phyloP scores from a whole-genome alignment of 2,888 invertebrate species.

The Cosmorhoe ocellata region DNA sequence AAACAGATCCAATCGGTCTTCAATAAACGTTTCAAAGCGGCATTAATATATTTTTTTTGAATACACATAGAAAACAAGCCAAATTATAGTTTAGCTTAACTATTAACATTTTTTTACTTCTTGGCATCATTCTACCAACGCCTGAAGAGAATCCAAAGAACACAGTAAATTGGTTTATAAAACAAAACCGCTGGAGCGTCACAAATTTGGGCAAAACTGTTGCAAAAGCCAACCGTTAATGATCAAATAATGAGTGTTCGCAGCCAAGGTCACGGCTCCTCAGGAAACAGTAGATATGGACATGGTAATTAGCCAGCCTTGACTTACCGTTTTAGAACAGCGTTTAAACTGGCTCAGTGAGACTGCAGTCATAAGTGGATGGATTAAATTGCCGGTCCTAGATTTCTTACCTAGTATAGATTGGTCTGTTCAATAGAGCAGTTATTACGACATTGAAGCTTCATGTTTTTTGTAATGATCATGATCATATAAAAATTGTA shows the following conservation, averaged over 20 bases:
- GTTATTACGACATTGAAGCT: no score
- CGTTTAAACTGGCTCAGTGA: slow-evolving; percentile 51
- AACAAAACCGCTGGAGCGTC: slow-evolving; percentile 41
- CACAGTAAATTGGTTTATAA: slow-evolving; percentile 13
- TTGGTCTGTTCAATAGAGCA: no score
- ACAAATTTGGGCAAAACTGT: slow-evolving; percentile 67
- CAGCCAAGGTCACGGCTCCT: slow-evolving; percentile 70
- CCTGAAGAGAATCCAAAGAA: neutral
- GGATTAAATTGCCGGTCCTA: slow-evolving; percentile 4
- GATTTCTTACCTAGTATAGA: slow-evolving; percentile 1
- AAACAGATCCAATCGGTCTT: no score
- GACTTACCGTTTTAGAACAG: slow-evolving; percentile 78
- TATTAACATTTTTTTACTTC: no score
- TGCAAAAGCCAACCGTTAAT: slow-evolving; percentile 71
- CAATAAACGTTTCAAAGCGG: no score
- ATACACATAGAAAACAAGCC: no score
- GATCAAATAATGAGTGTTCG: slow-evolving; percentile 73
- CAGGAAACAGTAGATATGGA: slow-evolving; percentile 80
- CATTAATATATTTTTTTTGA: no score
- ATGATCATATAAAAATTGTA: no score
- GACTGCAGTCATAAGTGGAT: neutral
- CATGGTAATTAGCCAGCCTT: slow-evolving; percentile 75
- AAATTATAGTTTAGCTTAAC: no score
- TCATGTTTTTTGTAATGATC: no score
- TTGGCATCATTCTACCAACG: no score